Percentiles rank a stretch among this genome's conserved stretches.
Evolutionary conservation across 2,888 invertebrate species (phyloP).

Genomic region (Drosophila macrospina): DNA sequence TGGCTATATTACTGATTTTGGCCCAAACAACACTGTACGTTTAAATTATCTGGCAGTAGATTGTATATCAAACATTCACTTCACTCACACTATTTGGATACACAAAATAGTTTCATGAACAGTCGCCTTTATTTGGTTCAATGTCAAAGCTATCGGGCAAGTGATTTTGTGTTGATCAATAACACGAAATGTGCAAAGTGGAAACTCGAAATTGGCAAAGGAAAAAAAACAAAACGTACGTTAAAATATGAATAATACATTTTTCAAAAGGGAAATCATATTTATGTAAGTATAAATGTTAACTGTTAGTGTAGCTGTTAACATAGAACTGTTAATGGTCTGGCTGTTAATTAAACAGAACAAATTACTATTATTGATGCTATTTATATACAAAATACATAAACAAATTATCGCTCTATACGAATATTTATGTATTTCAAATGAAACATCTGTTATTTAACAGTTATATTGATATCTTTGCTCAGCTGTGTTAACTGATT

Average conservation of each 20-base stretch:
- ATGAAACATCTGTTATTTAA: background rate
- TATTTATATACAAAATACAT: background rate
- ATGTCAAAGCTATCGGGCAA: slow-evolving; percentile 33
- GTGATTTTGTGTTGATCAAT: slow-evolving; percentile 19
- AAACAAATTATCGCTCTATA: background rate
- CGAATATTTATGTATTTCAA: background rate
- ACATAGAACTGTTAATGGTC: background rate
- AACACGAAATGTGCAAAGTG: slow-evolving; percentile 30
- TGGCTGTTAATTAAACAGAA: background rate
- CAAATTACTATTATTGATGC: too few relatives aligned
- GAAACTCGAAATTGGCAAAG: slow-evolving; percentile 23
- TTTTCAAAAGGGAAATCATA: slow-evolving; percentile 12
- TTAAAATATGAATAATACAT: slow-evolving; percentile 22
- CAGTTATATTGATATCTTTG: background rate
- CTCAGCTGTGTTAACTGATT: slow-evolving; percentile 4
- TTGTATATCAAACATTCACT: slow-evolving; percentile 10
- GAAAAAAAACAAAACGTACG: background rate
- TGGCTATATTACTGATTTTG: background rate
- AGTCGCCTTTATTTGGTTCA: slow-evolving; percentile 43
- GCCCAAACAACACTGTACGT: slow-evolving; percentile 3
- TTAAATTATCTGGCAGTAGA: slow-evolving; percentile 5
- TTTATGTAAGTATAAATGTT: background rate
- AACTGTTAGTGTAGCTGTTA: background rate
- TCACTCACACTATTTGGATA: slow-evolving; percentile 6
- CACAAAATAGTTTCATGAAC: slow-evolving; percentile 7